Conservation (phyloP, 2,888 invertebrate genomes). For the Crossocerus cetratus region DNA sequence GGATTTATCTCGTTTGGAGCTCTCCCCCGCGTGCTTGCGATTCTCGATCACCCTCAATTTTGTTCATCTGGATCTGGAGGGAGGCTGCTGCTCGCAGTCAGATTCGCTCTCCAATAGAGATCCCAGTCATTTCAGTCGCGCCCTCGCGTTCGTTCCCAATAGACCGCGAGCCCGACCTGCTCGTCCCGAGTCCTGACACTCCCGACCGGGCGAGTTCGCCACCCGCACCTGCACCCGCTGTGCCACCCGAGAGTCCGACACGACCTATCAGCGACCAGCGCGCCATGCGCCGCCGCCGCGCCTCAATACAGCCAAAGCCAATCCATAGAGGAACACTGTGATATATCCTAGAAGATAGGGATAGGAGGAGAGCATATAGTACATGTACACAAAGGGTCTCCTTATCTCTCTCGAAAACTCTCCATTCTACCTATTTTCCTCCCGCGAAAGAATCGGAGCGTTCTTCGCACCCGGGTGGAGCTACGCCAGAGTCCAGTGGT, state of each 20-base stretch:
- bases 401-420: no score
- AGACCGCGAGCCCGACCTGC: neutral
- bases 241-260: neutral
- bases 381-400: no score
- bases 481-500: no score
- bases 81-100: constrained; percentile 17
- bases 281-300: neutral
- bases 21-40: neutral
- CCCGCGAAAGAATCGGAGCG: no score
- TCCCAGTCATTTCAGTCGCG: constrained; percentile 38
- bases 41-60: neutral
- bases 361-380: no score
- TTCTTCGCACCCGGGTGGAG: no score
- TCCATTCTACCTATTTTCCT: no score
- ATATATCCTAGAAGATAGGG: no score
- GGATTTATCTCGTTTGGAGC: neutral
- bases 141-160: constrained; percentile 35
- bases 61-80: neutral
- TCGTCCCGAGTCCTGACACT: neutral
- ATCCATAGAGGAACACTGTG: neutral
- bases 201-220: neutral
- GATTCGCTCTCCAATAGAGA: neutral
- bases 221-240: neutral
- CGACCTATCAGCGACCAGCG: neutral
- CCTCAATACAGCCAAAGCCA: neutral